These are phyloP conservation scores for Dasypogon diadema DNA, from an alignment of 2,888 invertebrate genomes.

Conservation along the genomic window DNA sequence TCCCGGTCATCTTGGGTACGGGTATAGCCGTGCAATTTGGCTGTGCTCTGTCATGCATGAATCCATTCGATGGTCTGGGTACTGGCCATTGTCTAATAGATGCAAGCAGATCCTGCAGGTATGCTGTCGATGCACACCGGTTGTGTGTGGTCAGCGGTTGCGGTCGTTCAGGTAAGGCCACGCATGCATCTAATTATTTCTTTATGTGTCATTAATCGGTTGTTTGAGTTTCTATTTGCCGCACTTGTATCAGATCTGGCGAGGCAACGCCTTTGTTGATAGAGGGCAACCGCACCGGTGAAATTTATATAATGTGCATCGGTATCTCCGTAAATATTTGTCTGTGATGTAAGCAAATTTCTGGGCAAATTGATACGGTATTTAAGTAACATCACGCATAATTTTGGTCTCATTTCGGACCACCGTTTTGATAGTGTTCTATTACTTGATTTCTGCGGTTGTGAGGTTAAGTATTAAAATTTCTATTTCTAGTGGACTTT, in stretches of 20 bases:
- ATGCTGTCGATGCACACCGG: not conserved
- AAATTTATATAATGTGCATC: not conserved
- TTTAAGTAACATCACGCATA: not conserved
- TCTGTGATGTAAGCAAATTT: not conserved
- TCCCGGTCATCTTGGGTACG: not conserved
- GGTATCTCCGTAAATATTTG: not conserved
- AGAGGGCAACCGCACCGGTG: not conserved
- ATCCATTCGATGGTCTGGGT: not conserved
- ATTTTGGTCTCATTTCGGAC: not conserved
- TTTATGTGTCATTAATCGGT: conserved; percentile 46
- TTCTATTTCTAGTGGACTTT: too few species aligned
- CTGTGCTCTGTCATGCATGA: conserved; percentile 31
- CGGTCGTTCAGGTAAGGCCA: conserved; percentile 32
- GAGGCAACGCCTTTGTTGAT: conserved; percentile 23
- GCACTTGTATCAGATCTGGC: not conserved
- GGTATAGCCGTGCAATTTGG: conserved; percentile 25
- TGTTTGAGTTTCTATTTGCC: conserved; percentile 41
- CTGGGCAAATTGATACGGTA: not conserved
- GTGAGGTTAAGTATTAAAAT: not conserved
- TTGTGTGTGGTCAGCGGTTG: conserved; percentile 32
- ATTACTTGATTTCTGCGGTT: not conserved
- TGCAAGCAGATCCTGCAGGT: conserved; percentile 21
- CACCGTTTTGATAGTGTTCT: not conserved
- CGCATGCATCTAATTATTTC: conserved; percentile 50
- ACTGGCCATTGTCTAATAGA: conserved; percentile 34